Percentiles rank a stretch among this genome's conserved stretches.
phyloP scores from a whole-genome alignment of 2,797 vertebrate genomes.

The Catostomus latipinnis region DNA sequence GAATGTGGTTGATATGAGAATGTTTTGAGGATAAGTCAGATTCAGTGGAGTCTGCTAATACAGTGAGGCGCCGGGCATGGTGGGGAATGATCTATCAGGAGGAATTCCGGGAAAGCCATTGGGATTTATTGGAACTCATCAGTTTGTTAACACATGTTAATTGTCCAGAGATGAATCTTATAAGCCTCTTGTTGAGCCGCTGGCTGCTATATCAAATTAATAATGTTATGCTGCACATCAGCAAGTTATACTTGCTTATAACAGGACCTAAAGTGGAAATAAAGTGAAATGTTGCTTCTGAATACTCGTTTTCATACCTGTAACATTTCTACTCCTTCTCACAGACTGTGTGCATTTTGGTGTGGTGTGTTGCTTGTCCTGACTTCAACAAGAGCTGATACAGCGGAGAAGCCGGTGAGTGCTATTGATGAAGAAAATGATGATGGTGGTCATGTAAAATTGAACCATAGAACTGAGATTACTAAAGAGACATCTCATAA shows the following conservation, averaged over 20 bases:
- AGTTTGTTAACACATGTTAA: conserved; percentile 16
- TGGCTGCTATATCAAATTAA: neutral
- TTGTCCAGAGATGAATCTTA: conserved; percentile 1
- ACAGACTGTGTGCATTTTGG: conserved; percentile 27
- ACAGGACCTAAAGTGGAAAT: neutral
- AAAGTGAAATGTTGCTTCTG: neutral
- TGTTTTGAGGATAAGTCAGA: conserved; percentile 23
- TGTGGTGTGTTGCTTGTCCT: conserved; percentile 14
- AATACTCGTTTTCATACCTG: neutral
- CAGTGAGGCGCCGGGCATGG: conserved; percentile 3
- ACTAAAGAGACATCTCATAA: too few species aligned
- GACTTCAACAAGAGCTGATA: conserved; percentile 16
- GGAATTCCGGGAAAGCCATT: conserved; percentile 6
- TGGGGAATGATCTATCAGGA: neutral
- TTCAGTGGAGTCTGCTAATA: conserved; percentile 2
- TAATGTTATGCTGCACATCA: neutral
- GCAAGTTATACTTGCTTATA: neutral
- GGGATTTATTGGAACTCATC: neutral
- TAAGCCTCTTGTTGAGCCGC: neutral
- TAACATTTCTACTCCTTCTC: conserved; percentile 2
- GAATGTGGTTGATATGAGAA: conserved; percentile 18
- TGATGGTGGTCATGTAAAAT: too few species aligned
- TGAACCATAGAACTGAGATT: too few species aligned
- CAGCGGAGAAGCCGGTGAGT: conserved; percentile 33
- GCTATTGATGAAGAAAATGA: neutral